Evolutionary conservation across 2,888 invertebrate genomes (phyloP).

Genomic region (Hartigia nigra): DNA sequence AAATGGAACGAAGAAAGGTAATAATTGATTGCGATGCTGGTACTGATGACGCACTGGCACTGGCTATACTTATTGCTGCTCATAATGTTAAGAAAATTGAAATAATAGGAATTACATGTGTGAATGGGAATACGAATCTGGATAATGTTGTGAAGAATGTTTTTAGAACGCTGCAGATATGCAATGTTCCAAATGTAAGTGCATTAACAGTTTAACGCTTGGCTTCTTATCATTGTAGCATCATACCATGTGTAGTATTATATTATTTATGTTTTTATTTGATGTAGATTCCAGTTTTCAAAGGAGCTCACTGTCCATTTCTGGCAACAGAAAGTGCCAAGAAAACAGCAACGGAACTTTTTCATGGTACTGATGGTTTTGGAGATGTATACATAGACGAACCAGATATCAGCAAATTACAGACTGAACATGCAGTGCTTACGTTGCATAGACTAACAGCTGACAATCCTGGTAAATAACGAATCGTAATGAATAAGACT

Average conservation of each 20-base stretch:
- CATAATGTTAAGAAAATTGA: conserved; percentile 66
- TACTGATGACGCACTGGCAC: conserved; percentile 74
- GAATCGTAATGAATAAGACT: not conserved
- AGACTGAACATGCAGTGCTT: conserved; percentile 71
- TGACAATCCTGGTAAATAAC: conserved; percentile 66
- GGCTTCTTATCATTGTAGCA: not conserved
- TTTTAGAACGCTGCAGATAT: conserved; percentile 73
- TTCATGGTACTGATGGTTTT: conserved; percentile 78
- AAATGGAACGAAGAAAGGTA: conserved; percentile 48
- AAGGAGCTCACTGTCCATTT: conserved; percentile 71
- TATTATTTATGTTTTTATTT: conserved; percentile 14
- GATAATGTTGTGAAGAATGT: conserved; percentile 78
- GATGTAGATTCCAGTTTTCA: conserved; percentile 76
- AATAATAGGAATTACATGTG: conserved; percentile 79
- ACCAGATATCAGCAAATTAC: conserved; percentile 65
- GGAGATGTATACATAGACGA: conserved; percentile 71
- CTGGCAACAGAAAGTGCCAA: conserved; percentile 60
- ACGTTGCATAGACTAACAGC: conserved; percentile 73
- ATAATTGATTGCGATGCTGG: conserved; percentile 75
- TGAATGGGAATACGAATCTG: conserved; percentile 78
- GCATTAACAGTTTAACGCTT: not conserved
- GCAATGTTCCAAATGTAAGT: conserved; percentile 73
- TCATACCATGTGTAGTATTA: not conserved
- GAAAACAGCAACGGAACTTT: conserved; percentile 61
- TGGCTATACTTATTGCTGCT: conserved; percentile 70